Evolutionary conservation across 2,797 vertebrate species (phyloP).

Genomic region (Gallirallus australis): DNA sequence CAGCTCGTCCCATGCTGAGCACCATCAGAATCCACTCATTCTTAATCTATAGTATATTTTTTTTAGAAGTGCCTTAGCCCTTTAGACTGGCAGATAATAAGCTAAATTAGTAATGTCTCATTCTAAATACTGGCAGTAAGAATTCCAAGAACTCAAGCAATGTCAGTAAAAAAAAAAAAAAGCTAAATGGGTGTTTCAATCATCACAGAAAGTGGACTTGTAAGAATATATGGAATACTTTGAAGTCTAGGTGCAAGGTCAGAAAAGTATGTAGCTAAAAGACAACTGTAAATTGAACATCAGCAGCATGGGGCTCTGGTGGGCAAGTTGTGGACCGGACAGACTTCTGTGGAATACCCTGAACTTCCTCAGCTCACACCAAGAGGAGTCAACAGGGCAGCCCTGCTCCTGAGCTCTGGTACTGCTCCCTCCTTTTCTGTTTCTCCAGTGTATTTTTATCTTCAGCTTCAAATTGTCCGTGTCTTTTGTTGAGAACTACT

Average conservation of each 20-base stretch:
- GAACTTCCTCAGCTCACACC: background rate
- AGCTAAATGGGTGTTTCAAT: background rate
- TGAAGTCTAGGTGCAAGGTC: background rate
- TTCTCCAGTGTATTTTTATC: conserved; percentile 28
- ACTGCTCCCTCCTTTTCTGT: background rate
- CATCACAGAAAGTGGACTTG: background rate
- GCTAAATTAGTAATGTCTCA: background rate
- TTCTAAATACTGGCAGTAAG: background rate
- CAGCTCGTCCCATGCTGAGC: background rate
- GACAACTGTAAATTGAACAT: background rate
- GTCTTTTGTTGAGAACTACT: conserved; percentile 61
- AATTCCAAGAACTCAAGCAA: background rate
- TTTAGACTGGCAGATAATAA: background rate
- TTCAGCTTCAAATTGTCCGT: conserved; percentile 18
- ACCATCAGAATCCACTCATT: background rate
- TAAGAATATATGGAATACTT: background rate
- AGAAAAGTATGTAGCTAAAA: background rate
- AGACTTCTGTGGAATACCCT: background rate
- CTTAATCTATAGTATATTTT: background rate
- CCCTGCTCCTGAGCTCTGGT: background rate
- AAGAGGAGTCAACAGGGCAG: background rate
- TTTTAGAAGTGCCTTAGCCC: background rate
- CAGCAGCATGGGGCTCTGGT: background rate
- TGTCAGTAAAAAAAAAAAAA: background rate
- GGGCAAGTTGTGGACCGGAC: background rate